Evolutionary conservation across 2,113 vertebrate genomes (phyloP).

Genomic region (Phyllostomus hastatus): DNA sequence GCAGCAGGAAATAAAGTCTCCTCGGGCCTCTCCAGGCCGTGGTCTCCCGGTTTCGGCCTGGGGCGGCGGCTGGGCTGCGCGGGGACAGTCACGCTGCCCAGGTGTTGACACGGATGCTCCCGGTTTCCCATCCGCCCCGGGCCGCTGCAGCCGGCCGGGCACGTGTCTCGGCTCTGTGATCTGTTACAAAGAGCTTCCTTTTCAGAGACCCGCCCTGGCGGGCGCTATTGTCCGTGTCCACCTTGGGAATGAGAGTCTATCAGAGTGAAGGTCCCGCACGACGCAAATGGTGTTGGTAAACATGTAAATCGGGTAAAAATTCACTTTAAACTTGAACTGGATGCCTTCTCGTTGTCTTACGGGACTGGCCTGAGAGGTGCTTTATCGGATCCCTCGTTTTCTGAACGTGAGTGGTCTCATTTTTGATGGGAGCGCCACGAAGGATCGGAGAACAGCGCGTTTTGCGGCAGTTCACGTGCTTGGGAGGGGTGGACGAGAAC

Average conservation of each 20-base stretch:
- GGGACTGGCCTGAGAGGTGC: not conserved
- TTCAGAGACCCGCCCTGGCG: not conserved
- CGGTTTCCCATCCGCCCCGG: not conserved
- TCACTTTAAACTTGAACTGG: not conserved
- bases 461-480: fast-evolving
- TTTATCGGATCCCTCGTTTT: not conserved
- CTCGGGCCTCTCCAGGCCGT: not conserved
- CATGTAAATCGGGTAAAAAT: not conserved
- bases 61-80: not conserved
- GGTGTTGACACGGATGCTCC: not conserved
- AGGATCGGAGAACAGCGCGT: not conserved
- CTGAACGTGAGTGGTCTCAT: not conserved
- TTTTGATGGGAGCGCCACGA: not conserved
- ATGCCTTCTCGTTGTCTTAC: not conserved
- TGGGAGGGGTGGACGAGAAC: not conserved
- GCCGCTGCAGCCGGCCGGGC: not conserved
- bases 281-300: not conserved
- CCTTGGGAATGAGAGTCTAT: not conserved
- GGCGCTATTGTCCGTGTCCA: slow-evolving; percentile 59
- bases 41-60: not conserved
- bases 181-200: not conserved
- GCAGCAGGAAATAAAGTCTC: not conserved
- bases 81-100: not conserved
- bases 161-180: not conserved
- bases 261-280: not conserved